Conservation (phyloP, 2,888 invertebrate species). For the Lasioglossum calceatum region DNA sequence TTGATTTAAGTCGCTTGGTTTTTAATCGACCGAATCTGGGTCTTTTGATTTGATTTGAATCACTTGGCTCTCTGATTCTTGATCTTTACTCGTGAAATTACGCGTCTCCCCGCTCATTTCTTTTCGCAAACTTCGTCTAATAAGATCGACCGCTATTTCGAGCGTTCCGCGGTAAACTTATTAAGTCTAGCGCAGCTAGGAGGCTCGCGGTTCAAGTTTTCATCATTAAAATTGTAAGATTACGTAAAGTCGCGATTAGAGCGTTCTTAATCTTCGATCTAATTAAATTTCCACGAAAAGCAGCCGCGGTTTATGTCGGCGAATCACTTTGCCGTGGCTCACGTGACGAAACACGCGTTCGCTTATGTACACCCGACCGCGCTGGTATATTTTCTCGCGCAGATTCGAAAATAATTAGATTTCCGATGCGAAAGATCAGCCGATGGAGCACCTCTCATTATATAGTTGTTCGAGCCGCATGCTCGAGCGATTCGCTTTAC, state of each 20-base stretch:
- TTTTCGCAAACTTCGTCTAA: constrained; percentile 28
- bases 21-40: not conserved
- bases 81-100: not conserved
- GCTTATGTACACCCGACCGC: not conserved
- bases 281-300: not conserved
- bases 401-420: constrained; percentile 8
- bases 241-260: not conserved
- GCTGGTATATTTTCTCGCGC: not conserved
- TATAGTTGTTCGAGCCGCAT: constrained; percentile 3
- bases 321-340: not conserved
- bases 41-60: not conserved
- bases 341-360: not conserved
- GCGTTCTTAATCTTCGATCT: not conserved
- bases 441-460: constrained; percentile 6
- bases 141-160: not conserved
- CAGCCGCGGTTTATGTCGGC: not conserved
- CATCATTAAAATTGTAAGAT: not conserved
- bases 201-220: not conserved
- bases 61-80: not conserved
- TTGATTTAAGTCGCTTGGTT: not conserved
- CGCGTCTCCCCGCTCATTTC: not conserved
- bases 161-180: not conserved
- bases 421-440: constrained; percentile 20
- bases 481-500: constrained; percentile 16
- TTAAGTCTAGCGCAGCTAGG: not conserved